These are phyloP conservation scores for Agrotis clavis DNA, from an alignment of 2,888 invertebrate genomes.

Conservation along the genomic window DNA sequence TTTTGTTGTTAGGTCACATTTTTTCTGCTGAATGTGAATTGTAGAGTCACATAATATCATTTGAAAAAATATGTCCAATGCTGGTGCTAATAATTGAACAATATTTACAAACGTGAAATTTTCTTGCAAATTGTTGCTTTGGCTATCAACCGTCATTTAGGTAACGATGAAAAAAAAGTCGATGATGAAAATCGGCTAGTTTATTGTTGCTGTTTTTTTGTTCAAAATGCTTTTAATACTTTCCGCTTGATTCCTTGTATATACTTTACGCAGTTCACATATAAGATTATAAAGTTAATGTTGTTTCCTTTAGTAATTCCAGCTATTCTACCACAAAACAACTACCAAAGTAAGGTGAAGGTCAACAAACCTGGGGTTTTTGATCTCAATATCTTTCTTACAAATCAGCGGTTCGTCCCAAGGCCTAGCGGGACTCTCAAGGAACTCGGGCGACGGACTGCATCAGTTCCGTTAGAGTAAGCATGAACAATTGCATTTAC, in stretches of 20 bases:
- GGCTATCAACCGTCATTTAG: background rate
- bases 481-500: slow-evolving; percentile 56
- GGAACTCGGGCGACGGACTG: slow-evolving; percentile 90
- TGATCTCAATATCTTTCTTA: slow-evolving; percentile 79
- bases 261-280: too few relatives aligned
- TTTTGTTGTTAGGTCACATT: too few relatives aligned
- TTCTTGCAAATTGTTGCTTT: background rate
- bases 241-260: too few relatives aligned
- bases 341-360: background rate
- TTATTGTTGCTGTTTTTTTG: too few relatives aligned
- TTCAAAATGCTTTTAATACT: too few relatives aligned
- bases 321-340: background rate
- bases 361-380: slow-evolving; percentile 73
- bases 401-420: slow-evolving; percentile 91
- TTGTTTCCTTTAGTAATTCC: background rate
- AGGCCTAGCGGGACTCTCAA: slow-evolving; percentile 90
- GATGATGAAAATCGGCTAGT: too few relatives aligned
- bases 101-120: slow-evolving; percentile 9
- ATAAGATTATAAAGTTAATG: too few relatives aligned
- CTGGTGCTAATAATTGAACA: background rate
- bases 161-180: too few relatives aligned
- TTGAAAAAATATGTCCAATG: background rate
- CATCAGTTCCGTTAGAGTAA: slow-evolving; percentile 61
- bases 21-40: too few relatives aligned
- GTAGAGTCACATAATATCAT: background rate